Percentiles rank a stretch among this genome's conserved stretches.
phyloP scores from a whole-genome alignment of 2,797 vertebrate genomes.

The Perdix hodgsoniae region DNA sequence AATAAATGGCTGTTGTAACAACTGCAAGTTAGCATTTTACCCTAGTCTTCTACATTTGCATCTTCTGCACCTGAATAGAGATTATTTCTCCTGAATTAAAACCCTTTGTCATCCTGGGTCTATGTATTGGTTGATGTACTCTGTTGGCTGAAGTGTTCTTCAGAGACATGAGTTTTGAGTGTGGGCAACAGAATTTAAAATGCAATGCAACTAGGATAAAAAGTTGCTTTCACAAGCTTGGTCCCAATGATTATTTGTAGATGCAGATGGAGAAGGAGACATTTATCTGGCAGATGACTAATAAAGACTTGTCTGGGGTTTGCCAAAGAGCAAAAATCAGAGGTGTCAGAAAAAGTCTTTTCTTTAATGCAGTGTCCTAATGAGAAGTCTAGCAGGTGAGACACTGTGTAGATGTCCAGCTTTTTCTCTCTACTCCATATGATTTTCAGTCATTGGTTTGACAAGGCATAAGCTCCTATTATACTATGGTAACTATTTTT shows the following conservation, averaged over 20 bases:
- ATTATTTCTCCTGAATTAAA: conserved; percentile 21
- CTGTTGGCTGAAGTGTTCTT: not conserved
- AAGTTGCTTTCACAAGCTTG: conserved; percentile 24
- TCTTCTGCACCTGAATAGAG: not conserved
- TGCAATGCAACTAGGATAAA: conserved; percentile 6
- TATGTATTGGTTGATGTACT: not conserved
- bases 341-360: not conserved
- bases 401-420: not conserved
- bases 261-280: not conserved
- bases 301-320: not conserved
- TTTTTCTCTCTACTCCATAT: not conserved
- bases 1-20: not conserved
- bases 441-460: not conserved
- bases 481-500: not conserved
- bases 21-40: not conserved
- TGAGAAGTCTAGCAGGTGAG: not conserved
- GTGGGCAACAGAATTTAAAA: conserved; percentile 37
- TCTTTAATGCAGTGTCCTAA: conserved; percentile 3
- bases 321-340: not conserved
- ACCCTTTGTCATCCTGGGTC: not conserved
- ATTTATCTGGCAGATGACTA: conserved; percentile 19
- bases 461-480: not conserved
- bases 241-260: not conserved
- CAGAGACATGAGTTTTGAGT: not conserved
- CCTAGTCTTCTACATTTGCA: not conserved